Evolutionary conservation across 2,113 vertebrate genomes (phyloP).

Genomic region (Psittacara wagleri): DNA sequence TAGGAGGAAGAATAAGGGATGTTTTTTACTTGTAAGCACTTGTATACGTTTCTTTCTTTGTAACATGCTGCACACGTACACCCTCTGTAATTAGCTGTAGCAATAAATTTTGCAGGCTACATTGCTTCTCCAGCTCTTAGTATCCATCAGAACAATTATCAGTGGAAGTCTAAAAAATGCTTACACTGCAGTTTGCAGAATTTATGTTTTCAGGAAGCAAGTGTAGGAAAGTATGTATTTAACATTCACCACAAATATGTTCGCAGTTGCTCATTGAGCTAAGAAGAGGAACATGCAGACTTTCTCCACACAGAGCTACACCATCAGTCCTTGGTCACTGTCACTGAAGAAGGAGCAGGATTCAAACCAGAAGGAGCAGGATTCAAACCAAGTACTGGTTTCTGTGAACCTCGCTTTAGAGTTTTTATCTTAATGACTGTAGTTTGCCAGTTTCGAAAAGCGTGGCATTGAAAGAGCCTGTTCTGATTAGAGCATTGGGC

Average conservation of each 20-base stretch:
- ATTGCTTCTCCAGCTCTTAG: conserved; percentile 57
- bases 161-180: conserved; percentile 31
- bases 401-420: not conserved
- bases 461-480: not conserved
- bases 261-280: accelerated
- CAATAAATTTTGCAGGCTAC: conserved; percentile 60
- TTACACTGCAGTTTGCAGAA: conserved; percentile 40
- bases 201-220: conserved; percentile 14
- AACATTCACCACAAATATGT: not conserved
- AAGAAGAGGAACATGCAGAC: not conserved
- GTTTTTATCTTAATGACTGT: not conserved
- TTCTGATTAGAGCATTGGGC: not conserved
- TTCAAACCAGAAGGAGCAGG: not conserved
- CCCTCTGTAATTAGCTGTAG: conserved; percentile 53
- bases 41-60: not conserved
- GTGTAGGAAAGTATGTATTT: not conserved
- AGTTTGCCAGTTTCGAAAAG: not conserved
- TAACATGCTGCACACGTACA: not conserved
- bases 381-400: not conserved
- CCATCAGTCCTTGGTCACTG: not conserved
- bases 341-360: not conserved
- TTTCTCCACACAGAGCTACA: not conserved
- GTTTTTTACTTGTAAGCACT: not conserved
- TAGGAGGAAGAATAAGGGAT: conserved; percentile 30
- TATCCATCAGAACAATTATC: conserved; percentile 72